Evolutionary conservation across 2,888 invertebrate genomes (phyloP).

Genomic region (Euproctis similis): DNA sequence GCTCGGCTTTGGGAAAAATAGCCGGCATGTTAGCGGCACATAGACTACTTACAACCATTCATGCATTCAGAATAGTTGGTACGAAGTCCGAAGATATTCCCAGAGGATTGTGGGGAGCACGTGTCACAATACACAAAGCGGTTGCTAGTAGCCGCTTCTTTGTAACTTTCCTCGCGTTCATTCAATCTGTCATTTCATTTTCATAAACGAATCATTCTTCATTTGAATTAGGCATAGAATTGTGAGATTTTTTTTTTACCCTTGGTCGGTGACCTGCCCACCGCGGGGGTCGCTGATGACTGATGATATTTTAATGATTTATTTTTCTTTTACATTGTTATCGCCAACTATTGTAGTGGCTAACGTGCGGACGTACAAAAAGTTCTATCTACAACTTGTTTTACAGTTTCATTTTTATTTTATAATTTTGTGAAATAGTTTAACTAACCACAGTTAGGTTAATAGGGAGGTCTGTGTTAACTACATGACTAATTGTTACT

Average conservation of each 20-base stretch:
- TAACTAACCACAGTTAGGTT: no score
- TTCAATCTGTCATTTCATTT: conserved; percentile 74
- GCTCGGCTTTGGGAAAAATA: no score
- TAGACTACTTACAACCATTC: no score
- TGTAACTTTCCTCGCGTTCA: conserved; percentile 54
- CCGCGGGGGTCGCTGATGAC: conserved; percentile 67
- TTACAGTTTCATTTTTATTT: no score
- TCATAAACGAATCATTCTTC: conserved; percentile 74
- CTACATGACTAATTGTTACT: no score
- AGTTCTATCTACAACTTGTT: conserved; percentile 23
- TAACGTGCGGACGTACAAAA: conserved; percentile 25
- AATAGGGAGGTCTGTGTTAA: no score
- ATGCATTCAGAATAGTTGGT: no score
- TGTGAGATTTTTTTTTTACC: conserved; percentile 58
- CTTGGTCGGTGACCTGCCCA: conserved; percentile 67
- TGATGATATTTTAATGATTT: conserved; percentile 74
- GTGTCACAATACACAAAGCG: conserved; percentile 44
- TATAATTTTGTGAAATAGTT: no score
- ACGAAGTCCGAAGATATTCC: no score
- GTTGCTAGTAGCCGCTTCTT: conserved; percentile 58
- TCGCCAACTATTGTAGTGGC: conserved; percentile 61
- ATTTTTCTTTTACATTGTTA: conserved; percentile 72
- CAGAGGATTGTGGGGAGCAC: conserved; percentile 37
- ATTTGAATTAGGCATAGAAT: conserved; percentile 63
- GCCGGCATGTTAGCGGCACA: no score